Base-by-base conservation (phyloP, 92 coral and sea anemone genomes). In the Meandrina meandrites region DNA sequence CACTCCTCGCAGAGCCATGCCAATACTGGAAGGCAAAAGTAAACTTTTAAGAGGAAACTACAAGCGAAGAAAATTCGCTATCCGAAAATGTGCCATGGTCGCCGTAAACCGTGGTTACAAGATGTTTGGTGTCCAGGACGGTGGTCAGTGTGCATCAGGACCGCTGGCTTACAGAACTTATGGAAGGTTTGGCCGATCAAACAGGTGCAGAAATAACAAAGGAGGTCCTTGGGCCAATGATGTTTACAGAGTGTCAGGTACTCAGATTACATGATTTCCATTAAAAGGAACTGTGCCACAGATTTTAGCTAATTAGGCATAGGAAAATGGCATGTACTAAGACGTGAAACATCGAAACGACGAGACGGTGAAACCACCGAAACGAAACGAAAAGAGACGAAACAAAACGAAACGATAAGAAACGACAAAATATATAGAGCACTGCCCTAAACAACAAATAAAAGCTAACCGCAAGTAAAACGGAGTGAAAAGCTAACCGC, bases 1-100 rank as follows among this genome's bases (percentile, higher is more conserved):
- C 88, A 85, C 83, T 45, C 77, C 86, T 36, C 88, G 75, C 35
- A 78, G 94, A 85, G 94, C 94, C 9, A 87, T 85, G 24, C 90
- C 90, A 18, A 68, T 69, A 58, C 32, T 81, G 70, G 90, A 88
- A 50, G 82, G 87, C 24, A 80, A 32, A 30, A 81, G 77, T 54
- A 75, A 74, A 34, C 79, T 86, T 48, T 15, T 86, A 1, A 36
- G 79, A 42, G 90, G 85, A 36, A 79, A 86, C 67, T 85, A 85
- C 77, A 19, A 47, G 51, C 76, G 88, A 75, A 58, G 88, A 7
- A 85, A 77, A 53, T 58, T 35, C n/a, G 85, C 89, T 17, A 70
- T 86, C 50, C 40, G 56, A 8, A 80, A 70, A 27, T 86, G 89
- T 30, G 84, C 69, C 40, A 45, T 80, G 30, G 85, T 68, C 6